A percentile compares a stretch with the other conserved stretches of the same genome.
Evolutionary conservation across 2,797 vertebrate genomes (phyloP).

Genomic region (Champsocephalus gunnari): DNA sequence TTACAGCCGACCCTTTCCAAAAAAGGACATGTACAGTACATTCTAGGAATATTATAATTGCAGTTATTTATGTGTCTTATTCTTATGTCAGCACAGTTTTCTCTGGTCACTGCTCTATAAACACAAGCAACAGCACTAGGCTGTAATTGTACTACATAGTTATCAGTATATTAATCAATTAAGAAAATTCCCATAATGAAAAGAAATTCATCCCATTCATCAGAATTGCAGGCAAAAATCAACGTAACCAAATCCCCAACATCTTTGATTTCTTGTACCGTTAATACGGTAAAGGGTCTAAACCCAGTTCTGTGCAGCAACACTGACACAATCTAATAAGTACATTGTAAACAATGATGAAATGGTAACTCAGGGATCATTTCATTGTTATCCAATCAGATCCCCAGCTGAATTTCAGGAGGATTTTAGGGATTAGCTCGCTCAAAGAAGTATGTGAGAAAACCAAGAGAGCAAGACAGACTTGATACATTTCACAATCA

Average conservation of each 20-base stretch:
- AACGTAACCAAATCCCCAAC: neutral
- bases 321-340: neutral
- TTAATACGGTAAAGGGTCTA: neutral
- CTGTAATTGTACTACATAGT: neutral
- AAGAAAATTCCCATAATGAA: neutral
- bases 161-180: neutral
- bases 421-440: slow-evolving; percentile 11
- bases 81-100: neutral
- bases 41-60: neutral
- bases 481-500: slow-evolving; percentile 2
- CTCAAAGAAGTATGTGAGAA: slow-evolving; percentile 1
- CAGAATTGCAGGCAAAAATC: neutral
- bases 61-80: neutral
- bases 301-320: neutral
- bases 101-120: neutral
- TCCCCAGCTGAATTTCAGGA: neutral
- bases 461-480: neutral
- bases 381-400: neutral
- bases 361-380: neutral
- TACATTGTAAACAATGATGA: neutral
- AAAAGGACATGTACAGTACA: neutral
- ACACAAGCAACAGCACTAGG: neutral
- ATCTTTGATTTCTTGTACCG: neutral
- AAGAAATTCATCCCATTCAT: neutral
- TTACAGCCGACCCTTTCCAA: neutral